phyloP scores from a whole-genome alignment of 1,140 invertebrate species.

The Temnothorax longispinosus region DNA sequence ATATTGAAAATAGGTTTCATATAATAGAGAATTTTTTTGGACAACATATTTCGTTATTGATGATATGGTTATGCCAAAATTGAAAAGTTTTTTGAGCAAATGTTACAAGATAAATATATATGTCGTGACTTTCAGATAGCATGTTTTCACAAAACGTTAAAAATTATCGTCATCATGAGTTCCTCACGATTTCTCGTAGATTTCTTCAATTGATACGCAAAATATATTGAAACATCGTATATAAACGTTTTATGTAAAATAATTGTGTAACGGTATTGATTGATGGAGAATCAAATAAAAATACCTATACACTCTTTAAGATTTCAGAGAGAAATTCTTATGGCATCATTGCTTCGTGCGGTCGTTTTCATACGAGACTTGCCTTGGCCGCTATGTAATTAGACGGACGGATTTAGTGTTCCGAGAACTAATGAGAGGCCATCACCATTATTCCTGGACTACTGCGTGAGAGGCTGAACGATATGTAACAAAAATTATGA shows the following conservation, averaged over 20 bases:
- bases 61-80: not conserved
- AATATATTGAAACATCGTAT: not conserved
- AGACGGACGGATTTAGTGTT: conserved; percentile 35
- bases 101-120: not conserved
- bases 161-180: not conserved
- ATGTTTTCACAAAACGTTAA: not conserved
- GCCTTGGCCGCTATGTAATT: conserved; percentile 25
- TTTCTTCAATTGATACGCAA: not conserved
- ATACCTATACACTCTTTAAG: not conserved
- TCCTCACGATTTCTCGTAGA: not conserved
- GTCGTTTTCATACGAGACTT: conserved; percentile 18
- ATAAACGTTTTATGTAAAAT: not conserved
- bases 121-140: not conserved
- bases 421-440: conserved; percentile 38
- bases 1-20: not conserved
- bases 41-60: not conserved
- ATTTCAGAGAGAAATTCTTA: not conserved
- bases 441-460: conserved; percentile 39
- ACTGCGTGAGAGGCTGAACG: not conserved
- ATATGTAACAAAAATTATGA: conserved; percentile 36
- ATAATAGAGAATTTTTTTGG: not conserved
- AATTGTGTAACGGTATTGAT: not conserved
- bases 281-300: not conserved
- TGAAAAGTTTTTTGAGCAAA: not conserved
- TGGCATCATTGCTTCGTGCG: not conserved